These are phyloP conservation scores for Aethina tumida DNA, from an alignment of 1,140 invertebrate genomes.

Conservation along the genomic window DNA sequence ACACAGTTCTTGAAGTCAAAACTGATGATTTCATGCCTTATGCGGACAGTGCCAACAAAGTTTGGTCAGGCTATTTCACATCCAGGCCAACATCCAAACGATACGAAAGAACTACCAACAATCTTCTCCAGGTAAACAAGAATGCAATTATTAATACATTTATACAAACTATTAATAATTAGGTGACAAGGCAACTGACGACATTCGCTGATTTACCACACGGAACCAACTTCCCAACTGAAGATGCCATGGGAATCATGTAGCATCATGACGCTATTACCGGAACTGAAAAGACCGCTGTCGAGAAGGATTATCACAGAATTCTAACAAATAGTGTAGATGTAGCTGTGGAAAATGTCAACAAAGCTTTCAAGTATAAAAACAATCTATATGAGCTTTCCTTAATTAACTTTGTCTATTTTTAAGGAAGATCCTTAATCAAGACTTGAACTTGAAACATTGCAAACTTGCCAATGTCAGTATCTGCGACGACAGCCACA, in stretches of 20 bases:
- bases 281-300: slow-evolving; percentile 66
- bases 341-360: slow-evolving; percentile 7
- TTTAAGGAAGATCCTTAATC: slow-evolving; percentile 8
- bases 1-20: slow-evolving; percentile 48
- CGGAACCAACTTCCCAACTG: slow-evolving; percentile 28
- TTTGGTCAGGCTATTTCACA: slow-evolving; percentile 80
- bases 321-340: slow-evolving; percentile 50
- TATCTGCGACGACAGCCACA: too few relatives aligned
- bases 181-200: slow-evolving; percentile 20
- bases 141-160: slow-evolving; percentile 2
- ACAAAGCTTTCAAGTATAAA: slow-evolving; percentile 10
- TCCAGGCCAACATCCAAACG: slow-evolving; percentile 60
- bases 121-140: slow-evolving; percentile 48
- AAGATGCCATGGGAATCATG: slow-evolving; percentile 47
- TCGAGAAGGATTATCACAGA: slow-evolving; percentile 61
- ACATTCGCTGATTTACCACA: slow-evolving; percentile 21
- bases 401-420: background rate
- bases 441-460: slow-evolving; percentile 7
- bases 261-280: slow-evolving; percentile 61
- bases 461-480: slow-evolving; percentile 48
- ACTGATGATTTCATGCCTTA: slow-evolving; percentile 69
- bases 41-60: slow-evolving; percentile 54
- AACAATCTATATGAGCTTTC: too few relatives aligned
- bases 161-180: slow-evolving; percentile 7
- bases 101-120: slow-evolving; percentile 49